phyloP scores from a whole-genome alignment of 2,888 invertebrate species.

The Apodemia duryi region DNA sequence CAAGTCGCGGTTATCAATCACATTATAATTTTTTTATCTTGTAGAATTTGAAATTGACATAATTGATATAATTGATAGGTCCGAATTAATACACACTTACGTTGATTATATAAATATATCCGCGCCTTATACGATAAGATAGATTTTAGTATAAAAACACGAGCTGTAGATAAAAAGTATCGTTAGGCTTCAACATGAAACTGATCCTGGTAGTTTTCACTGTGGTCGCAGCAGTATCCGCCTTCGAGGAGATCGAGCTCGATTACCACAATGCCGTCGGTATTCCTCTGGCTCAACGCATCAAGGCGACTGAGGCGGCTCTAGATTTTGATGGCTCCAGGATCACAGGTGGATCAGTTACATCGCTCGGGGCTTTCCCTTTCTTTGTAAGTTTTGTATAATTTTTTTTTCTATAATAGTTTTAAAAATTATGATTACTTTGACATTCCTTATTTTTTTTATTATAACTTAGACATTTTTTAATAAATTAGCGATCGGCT shows the following conservation, averaged over 20 bases:
- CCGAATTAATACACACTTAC: not conserved
- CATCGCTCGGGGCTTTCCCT: conserved; percentile 34
- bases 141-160: not conserved
- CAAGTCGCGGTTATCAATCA: not conserved
- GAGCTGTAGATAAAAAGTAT: not conserved
- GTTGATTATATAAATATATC: not conserved
- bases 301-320: conserved; percentile 35
- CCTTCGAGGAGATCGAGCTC: conserved; percentile 1
- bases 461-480: too few species aligned
- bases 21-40: not conserved
- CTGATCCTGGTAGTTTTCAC: conserved; percentile 22
- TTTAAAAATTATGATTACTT: too few species aligned
- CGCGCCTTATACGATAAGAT: not conserved
- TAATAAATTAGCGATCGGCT: too few species aligned
- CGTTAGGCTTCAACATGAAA: conserved; percentile 21
- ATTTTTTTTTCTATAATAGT: too few species aligned
- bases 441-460: too few species aligned
- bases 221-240: conserved; percentile 20
- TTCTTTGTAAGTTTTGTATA: conserved; percentile 31
- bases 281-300: conserved; percentile 21
- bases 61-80: not conserved
- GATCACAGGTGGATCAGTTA: conserved; percentile 40
- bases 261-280: conserved; percentile 4
- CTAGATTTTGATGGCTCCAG: conserved; percentile 37
- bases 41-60: not conserved